Base-by-base conservation (phyloP, 1,140 invertebrate species). In the Pararge aegeria region DNA sequence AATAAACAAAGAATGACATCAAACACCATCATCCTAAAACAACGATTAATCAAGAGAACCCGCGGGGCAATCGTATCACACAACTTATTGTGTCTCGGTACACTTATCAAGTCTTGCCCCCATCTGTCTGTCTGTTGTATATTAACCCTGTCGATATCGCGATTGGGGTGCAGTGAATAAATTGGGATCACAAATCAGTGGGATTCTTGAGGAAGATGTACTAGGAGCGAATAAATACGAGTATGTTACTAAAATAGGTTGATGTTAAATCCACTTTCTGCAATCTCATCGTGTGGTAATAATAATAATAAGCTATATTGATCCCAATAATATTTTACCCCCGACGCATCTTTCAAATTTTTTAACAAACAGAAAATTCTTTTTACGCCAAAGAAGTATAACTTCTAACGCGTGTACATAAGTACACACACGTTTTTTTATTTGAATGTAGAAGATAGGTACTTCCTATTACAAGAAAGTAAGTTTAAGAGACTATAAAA, bases 91-190 rank as follows among this genome's bases (percentile, higher is more conserved):
- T 54, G 61, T 42, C n/a, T n/a, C n/a, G n/a, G n/a, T n/a, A 16
- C 16, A 63, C 20, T 50, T 55, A 64, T 60, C 57, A 65, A 56
- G 55, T 49, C 46, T 16, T 49, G 55, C 55, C 58, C 61, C 46
- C 10, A 38, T 38, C 34, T 42, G 38, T 42, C 38, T 42, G 38
- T 42, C 38, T 42, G 38, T 42, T 15, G 38, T 16, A 60, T 66
- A 68, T 68, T 73, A 75, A 75, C 70, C 73, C 65, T 70, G 70
- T 70, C 67, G 61, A 70, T 70, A 61, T 62, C 57, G 19, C 46
- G 40, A 42, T 46, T 34, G 44, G 64, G 64, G 66, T 51, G 51
- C 19, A 21, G 30, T 51, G 29, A 58, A 69, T 66, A 59, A 62
- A 70, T 61, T 58, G 50, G 61, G 60, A 68, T 70, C 53, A 63